phyloP scores from a whole-genome alignment of 2,113 vertebrate genomes.

The Eulemur rufifrons region DNA sequence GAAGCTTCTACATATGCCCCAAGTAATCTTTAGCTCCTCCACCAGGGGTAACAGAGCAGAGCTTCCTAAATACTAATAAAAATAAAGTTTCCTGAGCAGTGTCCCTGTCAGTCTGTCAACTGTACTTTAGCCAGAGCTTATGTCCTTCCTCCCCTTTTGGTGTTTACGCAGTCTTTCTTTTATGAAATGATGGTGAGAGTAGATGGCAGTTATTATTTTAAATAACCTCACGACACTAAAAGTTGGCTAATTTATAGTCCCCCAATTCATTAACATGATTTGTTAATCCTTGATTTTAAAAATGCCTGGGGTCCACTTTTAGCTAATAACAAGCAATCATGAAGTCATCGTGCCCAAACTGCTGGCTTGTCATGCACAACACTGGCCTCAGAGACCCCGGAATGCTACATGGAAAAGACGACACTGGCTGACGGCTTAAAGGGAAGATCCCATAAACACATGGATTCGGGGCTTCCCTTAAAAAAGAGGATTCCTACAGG shows the following conservation, averaged over 20 bases:
- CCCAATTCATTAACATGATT: neutral
- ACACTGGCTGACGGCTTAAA: neutral
- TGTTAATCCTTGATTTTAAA: neutral
- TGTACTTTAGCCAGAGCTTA: too few relatives aligned
- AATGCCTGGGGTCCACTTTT: neutral
- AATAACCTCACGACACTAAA: neutral
- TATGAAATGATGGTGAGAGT: neutral
- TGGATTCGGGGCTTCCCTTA: accelerated
- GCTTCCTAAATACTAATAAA: neutral
- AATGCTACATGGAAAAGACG: accelerated
- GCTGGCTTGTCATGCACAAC: neutral
- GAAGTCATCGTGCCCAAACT: too few relatives aligned
- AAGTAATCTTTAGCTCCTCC: neutral
- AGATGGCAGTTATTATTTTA: neutral
- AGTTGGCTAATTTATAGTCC: neutral
- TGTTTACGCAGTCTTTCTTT: neutral
- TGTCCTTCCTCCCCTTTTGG: accelerated
- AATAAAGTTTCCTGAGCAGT: too few relatives aligned
- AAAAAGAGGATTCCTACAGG: neutral
- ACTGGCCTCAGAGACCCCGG: neutral
- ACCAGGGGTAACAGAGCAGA: neutral
- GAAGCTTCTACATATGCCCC: too few relatives aligned
- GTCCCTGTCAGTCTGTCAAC: too few relatives aligned
- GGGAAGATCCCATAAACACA: neutral
- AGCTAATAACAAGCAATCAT: neutral